These are phyloP conservation scores for Ypsolopha scabrella DNA, from an alignment of 2,888 invertebrate species.

Conservation along the genomic window DNA sequence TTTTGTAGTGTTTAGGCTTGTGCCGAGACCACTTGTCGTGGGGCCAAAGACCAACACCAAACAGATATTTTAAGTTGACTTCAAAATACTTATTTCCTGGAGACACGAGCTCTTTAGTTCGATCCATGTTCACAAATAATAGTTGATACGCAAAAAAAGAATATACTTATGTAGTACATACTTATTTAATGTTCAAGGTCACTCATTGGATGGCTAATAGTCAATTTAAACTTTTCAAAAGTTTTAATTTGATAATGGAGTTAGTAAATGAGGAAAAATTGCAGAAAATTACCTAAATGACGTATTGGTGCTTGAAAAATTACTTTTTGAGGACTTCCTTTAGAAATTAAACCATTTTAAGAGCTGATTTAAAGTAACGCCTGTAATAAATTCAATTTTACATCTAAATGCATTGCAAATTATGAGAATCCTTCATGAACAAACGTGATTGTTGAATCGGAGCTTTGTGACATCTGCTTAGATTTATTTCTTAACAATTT, in stretches of 20 bases:
- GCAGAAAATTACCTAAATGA: not conserved
- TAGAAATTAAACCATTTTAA: not conserved
- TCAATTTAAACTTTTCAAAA: too few relatives aligned
- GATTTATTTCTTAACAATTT: slow-evolving; percentile 45
- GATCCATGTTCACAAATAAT: too few relatives aligned
- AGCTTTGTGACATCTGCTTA: slow-evolving; percentile 32
- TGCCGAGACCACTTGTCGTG: slow-evolving; percentile 19
- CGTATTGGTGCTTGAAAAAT: too few relatives aligned
- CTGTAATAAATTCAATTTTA: not conserved
- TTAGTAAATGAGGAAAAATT: not conserved
- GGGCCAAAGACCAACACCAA: slow-evolving; percentile 44
- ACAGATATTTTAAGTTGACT: slow-evolving; percentile 41
- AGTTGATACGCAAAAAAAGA: too few relatives aligned
- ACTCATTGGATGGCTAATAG: too few relatives aligned
- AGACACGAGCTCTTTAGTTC: not conserved
- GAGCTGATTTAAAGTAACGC: not conserved
- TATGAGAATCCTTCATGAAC: slow-evolving; percentile 56
- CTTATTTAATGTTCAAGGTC: too few relatives aligned
- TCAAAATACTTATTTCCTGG: slow-evolving; percentile 28
- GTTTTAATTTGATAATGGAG: slow-evolving; percentile 1
- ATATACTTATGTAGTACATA: too few relatives aligned
- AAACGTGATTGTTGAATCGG: slow-evolving; percentile 51
- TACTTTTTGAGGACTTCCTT: not conserved
- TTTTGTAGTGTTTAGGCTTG: slow-evolving; percentile 24
- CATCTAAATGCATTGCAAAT: slow-evolving; percentile 9